phyloP scores from a whole-genome alignment of 2,888 invertebrate species.

The Toxonevra muliebris region DNA sequence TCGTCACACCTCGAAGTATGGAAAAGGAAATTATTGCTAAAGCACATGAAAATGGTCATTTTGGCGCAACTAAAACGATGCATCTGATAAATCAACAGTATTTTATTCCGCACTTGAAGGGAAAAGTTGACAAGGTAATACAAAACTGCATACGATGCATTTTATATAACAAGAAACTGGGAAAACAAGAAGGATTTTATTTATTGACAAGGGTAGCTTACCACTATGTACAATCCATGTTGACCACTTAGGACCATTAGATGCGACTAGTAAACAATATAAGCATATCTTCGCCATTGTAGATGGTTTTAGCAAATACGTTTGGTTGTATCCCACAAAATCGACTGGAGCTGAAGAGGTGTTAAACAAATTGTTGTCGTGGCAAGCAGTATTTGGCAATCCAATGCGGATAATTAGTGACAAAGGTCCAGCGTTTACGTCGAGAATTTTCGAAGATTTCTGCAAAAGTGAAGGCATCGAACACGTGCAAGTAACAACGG shows the following conservation, averaged over 20 bases:
- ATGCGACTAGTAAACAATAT: conserved; percentile 13
- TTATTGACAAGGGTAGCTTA: conserved; percentile 11
- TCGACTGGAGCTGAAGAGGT: conserved; percentile 1
- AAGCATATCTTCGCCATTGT: conserved; percentile 14
- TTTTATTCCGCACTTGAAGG: conserved; percentile 9
- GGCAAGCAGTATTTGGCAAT: no score
- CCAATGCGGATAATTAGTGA: not conserved
- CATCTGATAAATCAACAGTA: conserved; percentile 17
- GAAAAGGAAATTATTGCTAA: conserved; percentile 5
- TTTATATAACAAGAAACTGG: not conserved
- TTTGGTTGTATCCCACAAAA: conserved; percentile 17
- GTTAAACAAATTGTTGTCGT: no score
- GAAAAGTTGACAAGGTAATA: conserved; percentile 15
- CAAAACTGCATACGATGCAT: conserved; percentile 1
- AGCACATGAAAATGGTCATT: conserved; percentile 24
- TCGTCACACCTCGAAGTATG: conserved; percentile 13
- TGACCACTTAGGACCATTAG: conserved; percentile 17
- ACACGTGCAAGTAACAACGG: conserved; percentile 28
- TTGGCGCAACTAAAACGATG: conserved; percentile 14
- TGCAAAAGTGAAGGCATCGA: no score
- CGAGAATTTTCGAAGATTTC: not conserved
- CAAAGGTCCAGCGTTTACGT: conserved; percentile 11
- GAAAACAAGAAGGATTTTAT: conserved; percentile 12
- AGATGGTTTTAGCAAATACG: conserved; percentile 17
- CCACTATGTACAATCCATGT: conserved; percentile 15